Conservation (phyloP, 1,140 invertebrate species). For the Scaptomyza hsui region DNA sequence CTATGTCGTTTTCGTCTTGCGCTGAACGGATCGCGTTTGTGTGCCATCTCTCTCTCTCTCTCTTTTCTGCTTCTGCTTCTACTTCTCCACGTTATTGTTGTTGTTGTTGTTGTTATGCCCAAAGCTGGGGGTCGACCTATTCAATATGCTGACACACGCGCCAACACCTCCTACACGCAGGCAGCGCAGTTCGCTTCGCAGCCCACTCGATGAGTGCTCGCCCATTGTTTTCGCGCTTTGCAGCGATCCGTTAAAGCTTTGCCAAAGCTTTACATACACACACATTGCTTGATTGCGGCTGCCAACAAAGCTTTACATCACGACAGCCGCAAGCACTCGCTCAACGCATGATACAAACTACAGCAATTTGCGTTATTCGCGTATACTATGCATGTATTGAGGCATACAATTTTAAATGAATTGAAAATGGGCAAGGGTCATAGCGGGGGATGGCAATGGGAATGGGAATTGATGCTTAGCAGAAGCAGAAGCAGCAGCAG, state of each 20-base stretch:
- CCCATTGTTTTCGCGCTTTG: slow-evolving; percentile 61
- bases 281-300: slow-evolving; percentile 18
- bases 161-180: slow-evolving; percentile 74
- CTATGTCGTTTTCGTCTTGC: slow-evolving; percentile 36
- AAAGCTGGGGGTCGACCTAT: slow-evolving; percentile 76
- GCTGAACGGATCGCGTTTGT: slow-evolving; percentile 55
- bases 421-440: slow-evolving; percentile 14
- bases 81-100: slow-evolving; percentile 9
- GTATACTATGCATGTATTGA: not conserved
- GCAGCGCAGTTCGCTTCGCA: slow-evolving; percentile 36
- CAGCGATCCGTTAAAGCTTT: slow-evolving; percentile 71
- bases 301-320: slow-evolving; percentile 53
- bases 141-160: slow-evolving; percentile 81
- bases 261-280: slow-evolving; percentile 31
- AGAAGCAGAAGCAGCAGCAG: slow-evolving; percentile 6
- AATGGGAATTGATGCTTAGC: slow-evolving; percentile 22
- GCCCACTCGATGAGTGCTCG: slow-evolving; percentile 69
- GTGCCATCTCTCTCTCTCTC: slow-evolving; percentile 56
- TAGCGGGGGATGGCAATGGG: slow-evolving; percentile 4
- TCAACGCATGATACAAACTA: slow-evolving; percentile 63
- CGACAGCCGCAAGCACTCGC: slow-evolving; percentile 53
- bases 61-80: slow-evolving; percentile 13
- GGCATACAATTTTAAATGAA: slow-evolving; percentile 25
- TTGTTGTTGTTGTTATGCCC: slow-evolving; percentile 44
- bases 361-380: not conserved